Base-by-base conservation (phyloP, 2,113 vertebrate species). In the Neodontobutis hainanensis region DNA sequence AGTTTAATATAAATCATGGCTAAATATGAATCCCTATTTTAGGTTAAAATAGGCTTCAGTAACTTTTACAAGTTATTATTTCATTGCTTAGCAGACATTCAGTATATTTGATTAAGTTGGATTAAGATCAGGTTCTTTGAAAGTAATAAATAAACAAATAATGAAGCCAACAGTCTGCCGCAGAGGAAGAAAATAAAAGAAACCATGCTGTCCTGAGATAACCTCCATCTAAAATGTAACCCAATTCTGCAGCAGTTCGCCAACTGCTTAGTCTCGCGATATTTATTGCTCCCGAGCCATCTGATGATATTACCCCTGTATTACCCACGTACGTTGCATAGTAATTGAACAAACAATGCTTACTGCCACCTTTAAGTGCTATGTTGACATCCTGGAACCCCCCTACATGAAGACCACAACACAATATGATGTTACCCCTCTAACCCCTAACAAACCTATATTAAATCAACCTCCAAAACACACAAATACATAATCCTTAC, bases 151-250 rank as follows among this genome's bases (percentile, higher is more conserved):
- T 36, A 27, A 11, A 32, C 3, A 27, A 27, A 27, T 51, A 43
- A 42, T 16, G 14, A 5, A 2, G 8, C 12, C 15, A 15, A 15
- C 38, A 15, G 36, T 57, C 36, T 77, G 69, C 58, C 16, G 50
- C 5, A 38, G 15, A 8, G 6, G 5, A 32, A 10, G 14, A 60
- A 27, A 60, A 51, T 5, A 50, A 32, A 8, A 46, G 32, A 46
- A 15, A 11, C 61, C 42, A 62, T 11, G 7, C 5, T 84, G 81
- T 84, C 83, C 84, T 88, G 78, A 79, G 8, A 68, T 75, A 75
- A 80, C 77, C 84, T 50, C 7, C 8, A 34, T 60, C 47, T 35
- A 40, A 53, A 56, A 43, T 16, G 5, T 2, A 15, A 51, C 11
- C 5, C n/a, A 11, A 1, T 19, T n/a, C 34, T 55, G 12, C 34